Conservation (phyloP, 2,797 vertebrate genomes). For the Cygnus olor region DNA sequence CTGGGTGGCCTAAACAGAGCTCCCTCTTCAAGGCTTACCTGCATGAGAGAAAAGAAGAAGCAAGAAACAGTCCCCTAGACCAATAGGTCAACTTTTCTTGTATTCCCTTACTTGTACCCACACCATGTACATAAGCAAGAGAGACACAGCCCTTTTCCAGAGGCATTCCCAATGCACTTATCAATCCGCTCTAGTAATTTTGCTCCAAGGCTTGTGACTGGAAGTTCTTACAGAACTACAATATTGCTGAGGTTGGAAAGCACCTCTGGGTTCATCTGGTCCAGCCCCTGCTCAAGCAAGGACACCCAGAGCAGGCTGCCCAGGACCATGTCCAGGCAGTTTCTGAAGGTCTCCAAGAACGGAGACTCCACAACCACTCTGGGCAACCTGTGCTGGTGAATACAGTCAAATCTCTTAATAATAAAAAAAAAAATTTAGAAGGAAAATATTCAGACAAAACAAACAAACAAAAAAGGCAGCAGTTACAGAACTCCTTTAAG, state of each 20-base stretch:
- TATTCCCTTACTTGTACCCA: neutral
- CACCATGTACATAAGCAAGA: neutral
- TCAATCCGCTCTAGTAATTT: neutral
- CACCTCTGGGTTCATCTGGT: neutral
- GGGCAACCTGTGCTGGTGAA: too few species aligned
- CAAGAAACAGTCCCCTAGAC: neutral
- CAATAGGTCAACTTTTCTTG: neutral
- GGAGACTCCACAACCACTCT: neutral
- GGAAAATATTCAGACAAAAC: neutral
- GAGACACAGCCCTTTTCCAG: neutral
- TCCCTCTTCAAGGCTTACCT: neutral
- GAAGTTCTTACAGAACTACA: neutral
- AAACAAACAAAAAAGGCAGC: neutral
- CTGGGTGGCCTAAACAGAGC: neutral
- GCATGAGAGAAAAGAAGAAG: neutral
- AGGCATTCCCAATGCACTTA: neutral
- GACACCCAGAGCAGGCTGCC: neutral
- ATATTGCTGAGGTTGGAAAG: neutral
- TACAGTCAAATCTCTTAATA: neutral
- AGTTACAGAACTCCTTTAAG: neutral
- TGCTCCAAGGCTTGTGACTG: neutral
- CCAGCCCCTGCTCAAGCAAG: neutral
- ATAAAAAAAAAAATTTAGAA: neutral
- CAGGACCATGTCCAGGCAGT: neutral
- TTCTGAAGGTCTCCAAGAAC: neutral